Evolutionary conservation across 2,797 vertebrate genomes (phyloP).

Genomic region (Xerus rutilus): DNA sequence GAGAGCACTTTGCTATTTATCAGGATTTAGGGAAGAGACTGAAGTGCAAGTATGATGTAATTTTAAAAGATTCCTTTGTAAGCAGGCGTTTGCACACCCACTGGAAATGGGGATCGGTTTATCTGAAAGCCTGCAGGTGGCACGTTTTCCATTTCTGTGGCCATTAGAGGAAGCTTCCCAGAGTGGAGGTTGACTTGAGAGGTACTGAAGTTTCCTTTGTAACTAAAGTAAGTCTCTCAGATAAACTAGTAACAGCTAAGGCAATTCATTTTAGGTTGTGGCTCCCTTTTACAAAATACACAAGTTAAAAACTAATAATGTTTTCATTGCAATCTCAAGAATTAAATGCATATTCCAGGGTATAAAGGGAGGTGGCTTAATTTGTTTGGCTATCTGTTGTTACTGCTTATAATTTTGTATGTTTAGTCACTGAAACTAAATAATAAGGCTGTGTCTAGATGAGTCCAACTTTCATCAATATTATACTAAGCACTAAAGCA

Average conservation of each 20-base stretch:
- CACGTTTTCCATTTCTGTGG: slow-evolving; percentile 48
- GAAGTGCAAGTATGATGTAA: slow-evolving; percentile 59
- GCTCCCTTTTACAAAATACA: neutral
- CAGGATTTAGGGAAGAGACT: slow-evolving; percentile 63
- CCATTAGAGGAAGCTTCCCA: neutral
- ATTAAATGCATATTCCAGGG: neutral
- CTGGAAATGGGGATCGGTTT: slow-evolving; percentile 28
- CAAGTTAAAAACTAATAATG: neutral
- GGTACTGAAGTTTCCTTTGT: slow-evolving; percentile 23
- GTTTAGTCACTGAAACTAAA: neutral
- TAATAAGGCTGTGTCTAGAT: neutral
- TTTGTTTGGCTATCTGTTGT: neutral
- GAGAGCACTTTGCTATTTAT: slow-evolving; percentile 63
- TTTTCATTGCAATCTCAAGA: slow-evolving; percentile 30
- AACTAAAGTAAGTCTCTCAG: slow-evolving; percentile 12
- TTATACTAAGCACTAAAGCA: neutral
- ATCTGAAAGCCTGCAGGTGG: slow-evolving; percentile 59
- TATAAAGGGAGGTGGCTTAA: neutral
- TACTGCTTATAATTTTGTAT: neutral
- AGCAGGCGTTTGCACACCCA: slow-evolving; percentile 46
- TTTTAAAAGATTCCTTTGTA: slow-evolving; percentile 71
- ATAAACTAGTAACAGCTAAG: neutral
- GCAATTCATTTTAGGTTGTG: neutral
- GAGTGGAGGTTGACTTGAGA: neutral
- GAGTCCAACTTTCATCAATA: neutral